Conservation (phyloP, 1,140 invertebrate genomes). For the Caenorhabditis inopinata region DNA sequence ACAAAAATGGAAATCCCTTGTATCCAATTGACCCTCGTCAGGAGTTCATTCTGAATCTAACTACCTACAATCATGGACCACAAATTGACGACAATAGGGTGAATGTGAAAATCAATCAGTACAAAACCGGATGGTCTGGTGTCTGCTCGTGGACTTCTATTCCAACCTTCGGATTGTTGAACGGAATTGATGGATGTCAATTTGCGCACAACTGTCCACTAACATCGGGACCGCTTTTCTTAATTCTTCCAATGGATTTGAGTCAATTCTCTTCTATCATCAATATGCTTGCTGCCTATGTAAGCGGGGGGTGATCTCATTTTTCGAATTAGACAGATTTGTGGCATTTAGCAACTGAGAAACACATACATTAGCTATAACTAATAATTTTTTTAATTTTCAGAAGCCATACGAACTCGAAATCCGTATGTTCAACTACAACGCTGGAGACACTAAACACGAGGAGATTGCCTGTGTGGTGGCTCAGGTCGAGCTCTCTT, state of each 20-base stretch:
- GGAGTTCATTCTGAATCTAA: constrained; percentile 44
- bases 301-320: neutral
- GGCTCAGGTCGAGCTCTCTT: constrained; percentile 42
- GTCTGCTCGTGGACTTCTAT: constrained; percentile 43
- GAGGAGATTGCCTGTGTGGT: constrained; percentile 46
- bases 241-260: constrained; percentile 47
- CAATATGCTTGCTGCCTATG: constrained; percentile 44
- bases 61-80: constrained; percentile 43
- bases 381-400: neutral
- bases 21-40: constrained; percentile 46
- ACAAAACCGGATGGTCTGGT: constrained; percentile 36
- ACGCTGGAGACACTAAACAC: constrained; percentile 34
- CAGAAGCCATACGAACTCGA: constrained; percentile 45
- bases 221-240: constrained; percentile 37
- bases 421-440: constrained; percentile 48
- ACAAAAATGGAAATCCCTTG: constrained; percentile 35
- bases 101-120: constrained; percentile 48
- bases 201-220: constrained; percentile 51
- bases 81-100: constrained; percentile 47
- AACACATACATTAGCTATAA: too few species aligned
- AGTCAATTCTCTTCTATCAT: constrained; percentile 42
- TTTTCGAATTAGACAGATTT: too few species aligned
- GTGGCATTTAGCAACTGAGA: too few species aligned
- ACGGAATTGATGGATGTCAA: constrained; percentile 46
- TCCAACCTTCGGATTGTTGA: constrained; percentile 46